phyloP scores from a whole-genome alignment of 2,113 vertebrate genomes.

The Microcebus griseorufus region DNA sequence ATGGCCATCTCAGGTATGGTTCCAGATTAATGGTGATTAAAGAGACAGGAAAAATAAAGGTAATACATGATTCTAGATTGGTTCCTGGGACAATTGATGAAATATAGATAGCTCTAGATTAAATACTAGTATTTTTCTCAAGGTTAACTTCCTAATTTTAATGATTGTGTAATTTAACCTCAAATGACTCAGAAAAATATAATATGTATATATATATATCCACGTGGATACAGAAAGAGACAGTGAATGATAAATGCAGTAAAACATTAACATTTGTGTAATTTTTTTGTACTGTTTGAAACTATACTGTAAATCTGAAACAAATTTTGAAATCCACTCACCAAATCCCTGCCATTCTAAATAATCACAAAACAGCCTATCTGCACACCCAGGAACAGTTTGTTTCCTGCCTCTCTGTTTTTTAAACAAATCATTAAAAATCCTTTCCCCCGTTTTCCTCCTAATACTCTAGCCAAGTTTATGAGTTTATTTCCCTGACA shows the following conservation, averaged over 20 bases:
- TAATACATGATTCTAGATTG: accelerated
- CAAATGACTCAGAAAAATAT: background rate
- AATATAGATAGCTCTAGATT: background rate
- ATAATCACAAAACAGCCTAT: background rate
- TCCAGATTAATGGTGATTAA: background rate
- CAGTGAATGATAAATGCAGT: background rate
- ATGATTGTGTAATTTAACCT: background rate
- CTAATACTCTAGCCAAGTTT: background rate
- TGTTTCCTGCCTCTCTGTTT: background rate
- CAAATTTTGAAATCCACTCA: background rate
- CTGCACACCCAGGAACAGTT: background rate
- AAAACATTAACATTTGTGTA: background rate
- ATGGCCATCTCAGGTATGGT: background rate
- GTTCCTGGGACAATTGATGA: background rate
- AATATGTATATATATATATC: background rate
- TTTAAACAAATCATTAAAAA: background rate
- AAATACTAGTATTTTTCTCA: background rate
- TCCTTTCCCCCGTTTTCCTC: background rate
- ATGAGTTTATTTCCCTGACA: background rate
- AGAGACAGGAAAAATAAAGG: background rate
- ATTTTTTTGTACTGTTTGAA: background rate
- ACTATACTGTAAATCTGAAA: background rate
- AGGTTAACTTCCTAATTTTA: background rate
- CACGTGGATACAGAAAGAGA: background rate
- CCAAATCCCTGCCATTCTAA: background rate